Conservation (phyloP, 2,113 vertebrate species). For the Eclectus roratus region DNA sequence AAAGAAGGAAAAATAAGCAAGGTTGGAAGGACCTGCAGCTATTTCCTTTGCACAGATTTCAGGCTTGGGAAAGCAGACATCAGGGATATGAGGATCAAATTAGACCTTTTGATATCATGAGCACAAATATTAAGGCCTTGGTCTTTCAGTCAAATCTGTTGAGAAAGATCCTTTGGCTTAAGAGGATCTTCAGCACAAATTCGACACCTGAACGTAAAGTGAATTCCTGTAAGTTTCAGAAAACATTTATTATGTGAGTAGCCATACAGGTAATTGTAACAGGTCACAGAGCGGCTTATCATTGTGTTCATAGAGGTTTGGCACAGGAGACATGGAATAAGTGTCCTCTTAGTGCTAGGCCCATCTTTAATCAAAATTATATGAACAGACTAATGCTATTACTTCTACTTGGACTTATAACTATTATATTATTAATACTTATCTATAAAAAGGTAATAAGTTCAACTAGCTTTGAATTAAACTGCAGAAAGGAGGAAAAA, state of each 20-base stretch:
- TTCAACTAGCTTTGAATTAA: conserved; percentile 36
- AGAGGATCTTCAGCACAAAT: background rate
- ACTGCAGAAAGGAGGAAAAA: background rate
- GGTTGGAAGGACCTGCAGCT: background rate
- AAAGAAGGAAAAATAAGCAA: background rate
- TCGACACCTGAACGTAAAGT: background rate
- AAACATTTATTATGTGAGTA: background rate
- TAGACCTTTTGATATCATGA: background rate
- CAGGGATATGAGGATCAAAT: background rate
- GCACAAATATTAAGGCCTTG: background rate
- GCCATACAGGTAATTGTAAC: background rate
- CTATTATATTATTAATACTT: conserved; percentile 45
- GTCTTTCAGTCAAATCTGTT: background rate
- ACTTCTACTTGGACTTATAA: background rate
- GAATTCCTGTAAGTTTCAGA: background rate
- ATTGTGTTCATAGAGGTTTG: background rate
- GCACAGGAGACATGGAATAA: background rate
- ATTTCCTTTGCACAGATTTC: background rate
- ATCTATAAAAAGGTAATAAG: conserved; percentile 33
- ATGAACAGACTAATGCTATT: conserved; percentile 20
- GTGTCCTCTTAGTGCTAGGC: background rate
- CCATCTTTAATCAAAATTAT: conserved; percentile 26
- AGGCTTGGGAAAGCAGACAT: background rate
- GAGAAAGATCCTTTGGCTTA: background rate
- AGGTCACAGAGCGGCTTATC: background rate